Evolutionary conservation across 2,113 vertebrate species (phyloP).

Genomic region (Tinamus guttatus): DNA sequence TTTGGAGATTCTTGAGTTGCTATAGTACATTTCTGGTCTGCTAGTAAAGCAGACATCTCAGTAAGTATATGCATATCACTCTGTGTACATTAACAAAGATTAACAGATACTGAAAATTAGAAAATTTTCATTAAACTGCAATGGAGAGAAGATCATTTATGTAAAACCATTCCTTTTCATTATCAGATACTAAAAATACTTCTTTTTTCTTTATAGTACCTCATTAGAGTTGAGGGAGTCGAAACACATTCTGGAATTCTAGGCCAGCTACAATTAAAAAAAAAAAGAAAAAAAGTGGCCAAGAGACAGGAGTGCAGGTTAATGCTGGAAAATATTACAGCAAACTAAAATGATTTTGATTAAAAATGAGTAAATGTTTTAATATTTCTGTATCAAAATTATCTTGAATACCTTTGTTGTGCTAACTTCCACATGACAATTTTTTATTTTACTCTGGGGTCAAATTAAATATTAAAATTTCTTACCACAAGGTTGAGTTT

Average conservation of each 20-base stretch:
- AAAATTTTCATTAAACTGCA: slow-evolving; percentile 4
- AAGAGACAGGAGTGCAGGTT: not conserved
- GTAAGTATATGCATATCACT: not conserved
- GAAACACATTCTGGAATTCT: not conserved
- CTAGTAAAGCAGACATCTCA: slow-evolving; percentile 3
- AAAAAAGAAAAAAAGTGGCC: not conserved
- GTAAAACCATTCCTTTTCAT: slow-evolving; percentile 19
- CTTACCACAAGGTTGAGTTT: not conserved
- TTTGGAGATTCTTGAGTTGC: not conserved
- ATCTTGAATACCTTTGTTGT: not conserved
- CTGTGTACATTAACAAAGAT: slow-evolving; percentile 10
- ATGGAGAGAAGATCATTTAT: not conserved
- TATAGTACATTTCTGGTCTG: not conserved
- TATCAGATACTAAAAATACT: not conserved
- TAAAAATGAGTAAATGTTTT: not conserved
- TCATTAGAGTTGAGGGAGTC: not conserved
- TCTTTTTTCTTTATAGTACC: not conserved
- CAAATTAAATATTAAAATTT: not conserved
- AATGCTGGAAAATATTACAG: not conserved
- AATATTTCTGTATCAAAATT: not conserved
- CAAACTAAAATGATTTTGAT: not conserved
- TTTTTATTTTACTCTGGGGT: not conserved
- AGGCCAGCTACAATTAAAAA: not conserved
- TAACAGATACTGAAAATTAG: slow-evolving; percentile 19
- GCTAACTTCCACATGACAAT: not conserved